A percentile compares a stretch with the other conserved stretches of the same genome.
These are phyloP conservation scores for Palythoa heliodiscus DNA, from an alignment of 92 coral and sea anemone genomes.

Conservation along the genomic window DNA sequence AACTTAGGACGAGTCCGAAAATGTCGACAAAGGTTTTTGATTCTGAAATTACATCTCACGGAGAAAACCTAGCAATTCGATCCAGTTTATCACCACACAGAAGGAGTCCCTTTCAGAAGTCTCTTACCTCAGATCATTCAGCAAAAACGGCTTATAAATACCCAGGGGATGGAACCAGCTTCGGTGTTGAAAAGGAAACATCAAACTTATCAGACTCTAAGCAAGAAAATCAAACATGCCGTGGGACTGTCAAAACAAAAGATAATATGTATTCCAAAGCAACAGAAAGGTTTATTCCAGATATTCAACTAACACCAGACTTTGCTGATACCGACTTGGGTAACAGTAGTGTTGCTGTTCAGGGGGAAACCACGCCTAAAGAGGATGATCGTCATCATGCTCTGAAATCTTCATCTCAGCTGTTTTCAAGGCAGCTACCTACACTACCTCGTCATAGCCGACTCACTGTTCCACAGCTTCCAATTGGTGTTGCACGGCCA, in stretches of 20 bases:
- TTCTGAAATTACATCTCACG: background rate
- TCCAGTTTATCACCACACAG: conserved; percentile 33
- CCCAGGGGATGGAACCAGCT: conserved; percentile 5
- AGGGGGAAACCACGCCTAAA: background rate
- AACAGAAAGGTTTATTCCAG: background rate
- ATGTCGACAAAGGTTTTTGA: conserved; percentile 13
- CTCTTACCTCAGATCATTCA: background rate
- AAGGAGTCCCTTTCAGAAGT: conserved; percentile 17
- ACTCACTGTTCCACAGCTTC: conserved; percentile 70
- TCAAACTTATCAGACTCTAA: background rate
- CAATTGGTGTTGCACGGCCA: conserved; percentile 91
- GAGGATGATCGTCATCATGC: conserved; percentile 41
- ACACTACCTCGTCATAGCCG: conserved; percentile 68
- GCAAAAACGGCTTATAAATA: background rate
- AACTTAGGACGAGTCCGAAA: conserved; percentile 27
- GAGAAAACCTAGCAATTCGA: background rate
- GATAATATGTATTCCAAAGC: conserved; percentile 4
- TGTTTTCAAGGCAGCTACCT: conserved; percentile 69
- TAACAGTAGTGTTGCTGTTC: background rate
- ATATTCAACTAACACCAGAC: background rate
- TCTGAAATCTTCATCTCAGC: conserved; percentile 58
- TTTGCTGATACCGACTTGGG: background rate
- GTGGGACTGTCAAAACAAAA: background rate
- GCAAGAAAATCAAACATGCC: background rate
- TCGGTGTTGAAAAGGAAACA: conserved; percentile 6